Percentiles rank a stretch among this genome's conserved stretches.
These are phyloP conservation scores for Crotalus helleri DNA, from an alignment of 2,113 vertebrate species.

Conservation along the genomic window DNA sequence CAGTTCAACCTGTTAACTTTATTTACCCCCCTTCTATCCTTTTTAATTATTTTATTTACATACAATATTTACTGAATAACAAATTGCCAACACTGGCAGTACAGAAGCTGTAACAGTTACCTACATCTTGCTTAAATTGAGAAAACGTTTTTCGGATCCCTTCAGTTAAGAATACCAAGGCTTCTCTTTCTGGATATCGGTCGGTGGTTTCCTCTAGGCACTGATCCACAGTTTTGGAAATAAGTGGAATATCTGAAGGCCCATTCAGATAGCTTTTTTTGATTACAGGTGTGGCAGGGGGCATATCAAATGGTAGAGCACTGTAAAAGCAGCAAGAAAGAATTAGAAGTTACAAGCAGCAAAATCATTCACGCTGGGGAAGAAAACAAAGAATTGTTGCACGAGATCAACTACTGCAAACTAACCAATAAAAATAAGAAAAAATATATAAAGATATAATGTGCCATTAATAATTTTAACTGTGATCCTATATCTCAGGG, in stretches of 20 bases:
- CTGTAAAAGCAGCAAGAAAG: conserved; percentile 57
- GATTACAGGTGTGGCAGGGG: conserved; percentile 52
- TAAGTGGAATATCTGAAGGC: conserved; percentile 50
- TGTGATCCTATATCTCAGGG: not conserved
- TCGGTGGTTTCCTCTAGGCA: conserved; percentile 68
- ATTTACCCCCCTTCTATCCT: not conserved
- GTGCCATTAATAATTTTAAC: not conserved
- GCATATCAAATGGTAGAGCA: conserved; percentile 59
- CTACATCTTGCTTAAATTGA: conserved; percentile 84
- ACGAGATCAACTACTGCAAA: not conserved
- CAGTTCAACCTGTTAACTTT: not conserved
- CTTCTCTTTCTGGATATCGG: conserved; percentile 74
- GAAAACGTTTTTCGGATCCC: conserved; percentile 81
- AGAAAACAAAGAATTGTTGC: not conserved
- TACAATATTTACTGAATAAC: not conserved
- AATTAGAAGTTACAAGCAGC: not conserved
- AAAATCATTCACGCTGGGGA: not conserved
- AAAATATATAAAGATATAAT: not conserved
- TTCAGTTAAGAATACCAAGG: conserved; percentile 70
- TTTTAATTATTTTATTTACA: not conserved
- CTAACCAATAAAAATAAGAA: not conserved
- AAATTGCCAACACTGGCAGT: not conserved
- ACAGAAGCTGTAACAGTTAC: rapidly evolving
- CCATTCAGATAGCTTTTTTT: conserved; percentile 83
- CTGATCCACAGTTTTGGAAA: conserved; percentile 70